Evolutionary conservation across 2,888 invertebrate genomes (phyloP), one percentile per base, ranked within the genome.

Genomic region (Cephonodes hylas): DNA sequence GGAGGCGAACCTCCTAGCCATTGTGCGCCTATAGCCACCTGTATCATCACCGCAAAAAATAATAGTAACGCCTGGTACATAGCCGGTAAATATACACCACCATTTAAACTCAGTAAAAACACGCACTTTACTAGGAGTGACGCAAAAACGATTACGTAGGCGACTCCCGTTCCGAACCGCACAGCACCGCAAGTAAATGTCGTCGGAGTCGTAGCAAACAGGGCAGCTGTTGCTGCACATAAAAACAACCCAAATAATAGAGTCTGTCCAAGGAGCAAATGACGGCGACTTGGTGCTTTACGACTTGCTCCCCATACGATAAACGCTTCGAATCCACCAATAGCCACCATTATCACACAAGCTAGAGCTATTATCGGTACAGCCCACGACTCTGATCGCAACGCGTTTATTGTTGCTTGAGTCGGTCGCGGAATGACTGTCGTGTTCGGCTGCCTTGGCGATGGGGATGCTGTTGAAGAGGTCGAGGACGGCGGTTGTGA

Each of bases 91-190:
- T 98, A 98, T 58, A 98, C 97, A 66, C 97, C 97, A 60, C 96
- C 96, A 87, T 98, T 97, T 66, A 98, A 94, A 80, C 98, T 97
- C 71, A 98, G 95, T 65, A 98, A 94, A 85, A 98, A 98, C 71
- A 98, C 97, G 86, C 98, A 97, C 90, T 99, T 98, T 69, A 98
- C 98, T 74, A 99, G 94, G 58, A 99, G 93, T 0, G 98, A 96
- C 44, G 97, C 96, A 86, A 98, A 98, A 64, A 98, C 96, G 62
- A 98, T 93, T 60, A 97, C 96, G 73, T 97, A 96, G 7, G 97
- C 94, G 15, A 96, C 94, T 59, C 97, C 97, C 46, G 96, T 95
- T 45, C 96, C 96, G 73, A 97, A 95, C 59, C 97, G 94, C 67
- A 96, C 95, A 23, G 96, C 94, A 59, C 96, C 96, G 79, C 97